Evolutionary conservation across 2,113 vertebrate genomes (phyloP).

Genomic region (Desmodus rotundus): DNA sequence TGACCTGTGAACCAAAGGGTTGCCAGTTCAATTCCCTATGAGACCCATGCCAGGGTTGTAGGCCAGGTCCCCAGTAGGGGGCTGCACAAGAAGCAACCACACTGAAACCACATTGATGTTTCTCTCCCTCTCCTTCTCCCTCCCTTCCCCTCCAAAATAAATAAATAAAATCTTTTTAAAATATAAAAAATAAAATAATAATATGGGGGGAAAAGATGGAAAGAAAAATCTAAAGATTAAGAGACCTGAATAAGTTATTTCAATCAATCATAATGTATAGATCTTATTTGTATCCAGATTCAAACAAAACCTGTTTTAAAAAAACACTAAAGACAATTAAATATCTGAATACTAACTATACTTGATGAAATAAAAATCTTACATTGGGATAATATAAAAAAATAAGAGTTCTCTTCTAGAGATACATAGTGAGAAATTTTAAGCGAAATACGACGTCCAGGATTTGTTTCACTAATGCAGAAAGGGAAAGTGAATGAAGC

Average conservation of each 20-base stretch:
- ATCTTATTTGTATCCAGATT: neutral
- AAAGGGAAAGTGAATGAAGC: neutral
- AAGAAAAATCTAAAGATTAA: neutral
- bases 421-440: neutral
- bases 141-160: too few relatives aligned
- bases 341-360: neutral
- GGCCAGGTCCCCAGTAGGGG: too few relatives aligned
- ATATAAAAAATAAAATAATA: too few relatives aligned
- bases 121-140: too few relatives aligned
- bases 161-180: neutral
- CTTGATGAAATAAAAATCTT: neutral
- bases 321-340: neutral
- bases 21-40: too few relatives aligned
- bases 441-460: neutral
- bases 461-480: neutral
- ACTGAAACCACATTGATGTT: too few relatives aligned
- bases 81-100: too few relatives aligned
- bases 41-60: too few relatives aligned
- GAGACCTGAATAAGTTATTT: neutral
- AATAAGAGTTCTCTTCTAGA: neutral
- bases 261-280: neutral
- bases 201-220: neutral
- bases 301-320: conserved; percentile 30
- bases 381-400: neutral
- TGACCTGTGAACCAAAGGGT: too few relatives aligned